Evolutionary conservation across 2,113 vertebrate genomes (phyloP).

Genomic region (Vulpes lagopus): DNA sequence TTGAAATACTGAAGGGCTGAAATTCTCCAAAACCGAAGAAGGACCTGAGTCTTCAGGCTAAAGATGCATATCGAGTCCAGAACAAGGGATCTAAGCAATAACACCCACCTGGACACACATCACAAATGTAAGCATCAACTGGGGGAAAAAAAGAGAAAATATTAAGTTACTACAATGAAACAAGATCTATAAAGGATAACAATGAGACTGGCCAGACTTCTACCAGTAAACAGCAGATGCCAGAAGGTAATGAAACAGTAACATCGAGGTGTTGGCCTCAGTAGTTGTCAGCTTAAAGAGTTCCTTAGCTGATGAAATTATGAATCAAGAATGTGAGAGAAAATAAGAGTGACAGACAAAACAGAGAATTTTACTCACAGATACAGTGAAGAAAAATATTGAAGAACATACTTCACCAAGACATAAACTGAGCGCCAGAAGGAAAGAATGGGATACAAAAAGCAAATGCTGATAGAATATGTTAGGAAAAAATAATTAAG

Average conservation of each 20-base stretch:
- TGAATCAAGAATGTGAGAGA: neutral
- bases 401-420: neutral
- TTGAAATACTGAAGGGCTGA: neutral
- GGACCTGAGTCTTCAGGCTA: neutral
- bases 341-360: neutral
- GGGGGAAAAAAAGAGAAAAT: neutral
- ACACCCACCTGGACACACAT: neutral
- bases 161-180: neutral
- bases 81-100: neutral
- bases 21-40: constrained; percentile 39
- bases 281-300: neutral
- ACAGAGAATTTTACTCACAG: neutral
- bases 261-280: neutral
- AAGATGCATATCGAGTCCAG: neutral
- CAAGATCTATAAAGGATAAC: neutral
- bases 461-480: neutral
- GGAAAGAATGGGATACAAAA: neutral
- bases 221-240: neutral
- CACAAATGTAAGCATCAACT: constrained; percentile 12
- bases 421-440: neutral
- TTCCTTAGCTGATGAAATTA: neutral
- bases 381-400: neutral
- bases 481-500: neutral
- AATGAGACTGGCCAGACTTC: neutral
- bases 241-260: neutral